These are phyloP conservation scores for Cistogaster globosa DNA, from an alignment of 2,888 invertebrate genomes.

Conservation along the genomic window DNA sequence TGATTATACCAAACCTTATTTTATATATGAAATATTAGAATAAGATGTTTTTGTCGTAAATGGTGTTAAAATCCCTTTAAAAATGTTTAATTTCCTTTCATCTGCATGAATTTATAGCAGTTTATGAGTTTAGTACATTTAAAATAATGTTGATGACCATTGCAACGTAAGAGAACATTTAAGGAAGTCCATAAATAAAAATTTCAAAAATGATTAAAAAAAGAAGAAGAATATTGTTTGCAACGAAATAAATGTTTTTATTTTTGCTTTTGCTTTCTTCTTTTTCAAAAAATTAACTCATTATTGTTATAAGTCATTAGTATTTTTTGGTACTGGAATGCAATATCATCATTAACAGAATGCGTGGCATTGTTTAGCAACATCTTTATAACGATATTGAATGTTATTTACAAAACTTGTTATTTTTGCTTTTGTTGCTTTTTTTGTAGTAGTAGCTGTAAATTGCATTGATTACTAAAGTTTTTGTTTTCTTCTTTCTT, in stretches of 20 bases:
- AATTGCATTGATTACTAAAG: conserved; percentile 41
- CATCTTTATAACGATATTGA: conserved; percentile 28
- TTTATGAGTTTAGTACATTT: conserved; percentile 1
- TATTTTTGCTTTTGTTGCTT: no score
- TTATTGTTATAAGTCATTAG: conserved; percentile 44
- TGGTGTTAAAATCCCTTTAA: background rate
- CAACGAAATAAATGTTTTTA: conserved; percentile 37
- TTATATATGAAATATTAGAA: no score
- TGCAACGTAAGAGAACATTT: background rate
- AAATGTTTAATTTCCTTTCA: background rate
- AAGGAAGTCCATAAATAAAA: conserved; percentile 2
- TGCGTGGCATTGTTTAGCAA: background rate
- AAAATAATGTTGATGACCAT: background rate
- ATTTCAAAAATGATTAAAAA: background rate
- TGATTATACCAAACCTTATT: no score
- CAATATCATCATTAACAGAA: conserved; percentile 31
- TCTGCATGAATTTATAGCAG: background rate
- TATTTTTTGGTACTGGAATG: conserved; percentile 37
- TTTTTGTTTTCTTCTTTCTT: background rate
- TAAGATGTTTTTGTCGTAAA: background rate
- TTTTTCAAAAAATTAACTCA: conserved; percentile 4
- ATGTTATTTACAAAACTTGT: conserved; percentile 7
- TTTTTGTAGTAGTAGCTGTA: background rate
- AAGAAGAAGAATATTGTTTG: background rate
- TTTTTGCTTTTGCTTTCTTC: conserved; percentile 4